Evolutionary conservation across 2,888 invertebrate species (phyloP).

Genomic region (Drosophila lacicola): DNA sequence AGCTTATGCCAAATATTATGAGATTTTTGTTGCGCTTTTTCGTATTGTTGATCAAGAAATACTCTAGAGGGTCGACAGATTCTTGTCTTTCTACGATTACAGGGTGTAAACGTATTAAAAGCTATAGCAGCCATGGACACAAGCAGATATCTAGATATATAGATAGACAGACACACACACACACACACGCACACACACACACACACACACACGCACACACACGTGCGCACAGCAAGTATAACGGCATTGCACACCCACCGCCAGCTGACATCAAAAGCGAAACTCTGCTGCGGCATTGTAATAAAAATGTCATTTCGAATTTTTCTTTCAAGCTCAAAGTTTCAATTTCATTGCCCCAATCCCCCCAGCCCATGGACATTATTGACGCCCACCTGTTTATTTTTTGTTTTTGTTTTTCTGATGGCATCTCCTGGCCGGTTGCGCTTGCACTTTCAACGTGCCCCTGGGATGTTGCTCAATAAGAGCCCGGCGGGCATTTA

Average conservation of each 20-base stretch:
- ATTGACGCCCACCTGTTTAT: conserved; percentile 51
- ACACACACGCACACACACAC: neutral
- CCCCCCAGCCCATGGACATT: neutral
- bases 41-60: too few relatives aligned
- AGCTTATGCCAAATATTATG: too few relatives aligned
- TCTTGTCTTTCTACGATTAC: neutral
- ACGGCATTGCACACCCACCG: conserved; percentile 60
- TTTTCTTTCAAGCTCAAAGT: conserved; percentile 33
- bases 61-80: too few relatives aligned
- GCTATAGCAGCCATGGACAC: neutral
- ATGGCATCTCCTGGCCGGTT: conserved; percentile 17
- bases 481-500: conserved; percentile 26
- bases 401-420: neutral
- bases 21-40: too few relatives aligned
- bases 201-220: neutral
- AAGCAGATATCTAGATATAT: neutral
- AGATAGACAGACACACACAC: conserved; percentile 7
- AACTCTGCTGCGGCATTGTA: conserved; percentile 30
- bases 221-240: conserved; percentile 1
- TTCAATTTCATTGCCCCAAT: conserved; percentile 32
- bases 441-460: conserved; percentile 56
- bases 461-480: conserved; percentile 30
- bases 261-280: conserved; percentile 42
- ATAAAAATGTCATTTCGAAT: conserved; percentile 55
- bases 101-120: conserved; percentile 7